Evolutionary conservation across 2,888 invertebrate genomes (phyloP), one percentile per base, ranked within the genome.

Genomic region (Koerneria pararmatus): DNA sequence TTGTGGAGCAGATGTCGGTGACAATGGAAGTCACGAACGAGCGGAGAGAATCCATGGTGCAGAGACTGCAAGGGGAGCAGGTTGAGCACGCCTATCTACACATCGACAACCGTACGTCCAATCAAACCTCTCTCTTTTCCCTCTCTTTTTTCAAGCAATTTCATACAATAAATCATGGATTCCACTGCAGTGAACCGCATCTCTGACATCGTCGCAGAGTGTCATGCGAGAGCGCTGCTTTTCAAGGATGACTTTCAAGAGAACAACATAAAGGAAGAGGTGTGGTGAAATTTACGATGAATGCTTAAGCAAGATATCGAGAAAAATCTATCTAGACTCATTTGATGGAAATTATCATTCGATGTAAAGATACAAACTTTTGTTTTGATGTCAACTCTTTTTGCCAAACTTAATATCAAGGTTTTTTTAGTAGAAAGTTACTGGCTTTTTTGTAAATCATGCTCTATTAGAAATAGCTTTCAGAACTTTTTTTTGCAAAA

Each of bases 1-100:
- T 63, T 19, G 24, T 53, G 11, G 63, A 53, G n/a, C 63, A 63
- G 32, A 64, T 71, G 81, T 68, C 77, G 76, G 65, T 60, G 24
- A 61, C 79, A 8, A 57, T 58, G 29, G 65, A 58, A 49, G 58
- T 57, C 71, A 69, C 48, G n/a, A 63, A 57, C 61, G 74, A 73
- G 61, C 71, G 69, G 41, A 70, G 35, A 3, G 74, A 73, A 49
- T 62, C 71, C 6, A 68, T 70, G 32, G 70, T 73, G 15, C 72
- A 70, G 37, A 70, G 65, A n/a, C n/a, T n/a, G 53, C 78, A 80
- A 29, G 80, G 82, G 37, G 75, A 70, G 1, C 46, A 65, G 3
- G 29, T 37, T 6, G 29, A 24, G 27, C 51, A 48, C 11, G 46
- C 71, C 19, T 74, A 74, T 51, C 58, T 73, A 22, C 53, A 73